Percentiles rank a stretch among this genome's conserved stretches.
Conservation (phyloP, 1,140 invertebrate species). For the Trachymyrmex septentrionalis region DNA sequence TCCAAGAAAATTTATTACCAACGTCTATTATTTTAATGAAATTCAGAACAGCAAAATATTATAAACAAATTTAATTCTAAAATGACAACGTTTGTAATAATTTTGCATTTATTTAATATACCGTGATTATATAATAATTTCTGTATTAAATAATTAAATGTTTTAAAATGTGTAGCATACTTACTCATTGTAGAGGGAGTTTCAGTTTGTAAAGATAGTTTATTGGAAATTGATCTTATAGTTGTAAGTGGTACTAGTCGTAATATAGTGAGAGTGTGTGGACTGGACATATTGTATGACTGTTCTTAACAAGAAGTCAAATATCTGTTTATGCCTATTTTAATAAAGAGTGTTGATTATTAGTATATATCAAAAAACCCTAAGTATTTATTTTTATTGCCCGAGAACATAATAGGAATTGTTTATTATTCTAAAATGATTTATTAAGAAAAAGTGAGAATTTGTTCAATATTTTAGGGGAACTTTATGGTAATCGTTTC, state of each 20-base stretch:
- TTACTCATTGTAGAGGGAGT: no score
- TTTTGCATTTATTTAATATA: conserved; percentile 1
- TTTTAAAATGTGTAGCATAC: no score
- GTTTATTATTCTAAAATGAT: not conserved
- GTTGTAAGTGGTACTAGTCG: no score
- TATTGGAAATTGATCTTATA: no score
- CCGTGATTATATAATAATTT: not conserved
- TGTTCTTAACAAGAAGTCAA: no score
- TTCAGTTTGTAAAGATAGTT: no score
- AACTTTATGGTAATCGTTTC: not conserved
- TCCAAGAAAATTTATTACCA: not conserved
- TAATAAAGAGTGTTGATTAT: no score
- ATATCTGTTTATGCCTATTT: no score
- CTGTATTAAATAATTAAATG: not conserved
- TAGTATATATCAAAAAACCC: no score
- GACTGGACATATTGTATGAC: no score
- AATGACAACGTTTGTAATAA: not conserved
- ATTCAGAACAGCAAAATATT: not conserved
- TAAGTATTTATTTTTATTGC: no score
- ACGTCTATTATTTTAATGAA: not conserved
- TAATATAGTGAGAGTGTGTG: no score
- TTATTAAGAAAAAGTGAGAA: not conserved
- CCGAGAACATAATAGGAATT: not conserved
- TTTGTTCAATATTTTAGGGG: not conserved
- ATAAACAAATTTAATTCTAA: not conserved